Percentiles rank a stretch among this genome's conserved stretches.
phyloP scores from a whole-genome alignment of 2,888 invertebrate genomes.

The Drosophila gaucha region DNA sequence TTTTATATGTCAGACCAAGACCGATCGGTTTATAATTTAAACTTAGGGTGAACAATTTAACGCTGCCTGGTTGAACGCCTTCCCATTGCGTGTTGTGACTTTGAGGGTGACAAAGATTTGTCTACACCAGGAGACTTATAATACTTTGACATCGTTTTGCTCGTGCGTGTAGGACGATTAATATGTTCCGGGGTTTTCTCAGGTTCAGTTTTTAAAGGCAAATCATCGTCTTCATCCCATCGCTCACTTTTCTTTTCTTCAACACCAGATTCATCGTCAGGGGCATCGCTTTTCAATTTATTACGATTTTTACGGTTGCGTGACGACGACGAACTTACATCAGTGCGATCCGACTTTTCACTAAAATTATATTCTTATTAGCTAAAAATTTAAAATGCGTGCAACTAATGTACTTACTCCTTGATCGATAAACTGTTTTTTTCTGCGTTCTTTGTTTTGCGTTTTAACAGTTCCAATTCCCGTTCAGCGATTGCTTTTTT shows the following conservation, averaged over 20 bases:
- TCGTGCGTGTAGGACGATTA: constrained; percentile 80
- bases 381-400: background rate
- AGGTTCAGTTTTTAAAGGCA: constrained; percentile 61
- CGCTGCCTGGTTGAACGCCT: constrained; percentile 73
- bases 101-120: constrained; percentile 38
- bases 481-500: constrained; percentile 71
- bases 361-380: constrained; percentile 26
- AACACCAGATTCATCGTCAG: constrained; percentile 43
- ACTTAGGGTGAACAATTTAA: constrained; percentile 23
- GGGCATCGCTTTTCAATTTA: constrained; percentile 53
- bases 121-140: constrained; percentile 77
- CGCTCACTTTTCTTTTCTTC: constrained; percentile 53
- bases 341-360: constrained; percentile 66
- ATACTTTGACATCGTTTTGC: constrained; percentile 83
- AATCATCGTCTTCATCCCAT: constrained; percentile 73
- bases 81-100: constrained; percentile 70
- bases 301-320: constrained; percentile 71
- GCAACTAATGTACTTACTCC: constrained; percentile 46
- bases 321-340: constrained; percentile 69
- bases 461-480: constrained; percentile 67
- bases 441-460: constrained; percentile 51
- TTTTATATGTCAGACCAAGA: constrained; percentile 53
- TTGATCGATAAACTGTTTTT: constrained; percentile 41
- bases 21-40: constrained; percentile 1
- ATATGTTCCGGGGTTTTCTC: constrained; percentile 46